Percentiles rank a stretch among this genome's conserved stretches.
Conservation (phyloP, 2,888 invertebrate genomes). For the Eutolmus rufibarbis region DNA sequence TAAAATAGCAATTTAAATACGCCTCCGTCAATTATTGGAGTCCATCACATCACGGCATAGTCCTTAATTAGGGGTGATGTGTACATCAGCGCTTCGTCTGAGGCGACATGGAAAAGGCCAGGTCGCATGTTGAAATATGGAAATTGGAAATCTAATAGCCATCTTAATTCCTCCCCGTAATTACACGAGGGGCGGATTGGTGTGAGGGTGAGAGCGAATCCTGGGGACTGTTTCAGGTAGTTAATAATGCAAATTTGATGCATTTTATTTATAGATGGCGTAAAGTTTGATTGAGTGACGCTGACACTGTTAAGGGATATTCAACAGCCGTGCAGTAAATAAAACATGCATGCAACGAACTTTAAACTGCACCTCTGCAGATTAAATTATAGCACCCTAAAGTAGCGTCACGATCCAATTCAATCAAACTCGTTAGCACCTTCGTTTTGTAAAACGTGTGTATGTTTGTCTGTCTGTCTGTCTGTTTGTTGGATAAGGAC, state of each 20-base stretch:
- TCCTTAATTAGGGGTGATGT: neutral
- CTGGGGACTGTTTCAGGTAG: neutral
- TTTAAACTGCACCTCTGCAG: neutral
- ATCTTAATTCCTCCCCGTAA: neutral
- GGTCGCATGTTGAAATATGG: slow-evolving; percentile 2
- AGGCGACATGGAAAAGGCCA: neutral
- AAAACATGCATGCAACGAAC: neutral
- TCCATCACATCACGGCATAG: neutral
- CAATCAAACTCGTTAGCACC: neutral
- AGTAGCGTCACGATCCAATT: neutral
- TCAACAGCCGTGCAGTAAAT: neutral
- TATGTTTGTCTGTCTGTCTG: neutral
- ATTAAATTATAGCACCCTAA: neutral
- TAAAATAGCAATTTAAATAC: neutral
- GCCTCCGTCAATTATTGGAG: neutral
- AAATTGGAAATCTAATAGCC: neutral
- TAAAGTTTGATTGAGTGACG: neutral
- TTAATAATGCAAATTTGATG: neutral
- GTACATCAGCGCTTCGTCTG: neutral
- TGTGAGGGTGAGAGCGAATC: neutral
- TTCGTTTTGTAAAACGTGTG: neutral
- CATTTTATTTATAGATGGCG: neutral
- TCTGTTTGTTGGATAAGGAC: neutral
- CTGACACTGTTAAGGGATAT: neutral
- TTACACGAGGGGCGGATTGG: neutral